Evolutionary conservation across 2,888 invertebrate genomes (phyloP).

Genomic region (Ligdia adustata): DNA sequence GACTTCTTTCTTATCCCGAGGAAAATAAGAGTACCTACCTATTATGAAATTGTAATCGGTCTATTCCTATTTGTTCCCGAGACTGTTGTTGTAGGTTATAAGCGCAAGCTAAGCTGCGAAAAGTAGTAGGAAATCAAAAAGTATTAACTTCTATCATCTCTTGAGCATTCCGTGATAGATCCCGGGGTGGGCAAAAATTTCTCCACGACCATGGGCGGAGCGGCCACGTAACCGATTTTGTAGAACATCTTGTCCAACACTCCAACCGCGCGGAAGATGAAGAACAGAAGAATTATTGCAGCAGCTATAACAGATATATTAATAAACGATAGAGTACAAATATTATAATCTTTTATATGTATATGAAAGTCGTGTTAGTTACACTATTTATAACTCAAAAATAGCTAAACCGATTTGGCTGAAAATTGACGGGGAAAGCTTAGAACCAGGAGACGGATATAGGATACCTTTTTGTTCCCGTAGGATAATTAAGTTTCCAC

Average conservation of each 20-base stretch:
- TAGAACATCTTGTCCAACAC: constrained; percentile 66
- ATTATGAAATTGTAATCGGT: background rate
- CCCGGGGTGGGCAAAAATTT: constrained; percentile 59
- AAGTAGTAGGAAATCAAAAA: background rate
- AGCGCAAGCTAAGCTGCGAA: background rate
- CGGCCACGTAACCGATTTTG: constrained; percentile 63
- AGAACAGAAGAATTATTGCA: constrained; percentile 59
- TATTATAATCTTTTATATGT: too few relatives aligned
- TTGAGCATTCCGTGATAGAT: constrained; percentile 61
- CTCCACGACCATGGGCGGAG: constrained; percentile 34
- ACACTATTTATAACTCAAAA: too few relatives aligned
- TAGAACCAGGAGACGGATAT: too few relatives aligned
- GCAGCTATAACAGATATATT: constrained; percentile 29
- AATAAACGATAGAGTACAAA: background rate
- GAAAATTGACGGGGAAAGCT: background rate
- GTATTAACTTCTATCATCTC: constrained; percentile 20
- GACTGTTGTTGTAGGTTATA: background rate
- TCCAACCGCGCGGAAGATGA: constrained; percentile 66
- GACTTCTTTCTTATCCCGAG: background rate
- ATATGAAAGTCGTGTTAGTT: too few relatives aligned
- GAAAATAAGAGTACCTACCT: background rate
- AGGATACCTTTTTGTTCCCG: too few relatives aligned
- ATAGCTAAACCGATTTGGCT: too few relatives aligned
- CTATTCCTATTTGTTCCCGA: background rate
- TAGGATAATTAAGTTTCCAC: too few relatives aligned